Conservation (phyloP, 1,140 invertebrate species). For the Sitobion miscanthi region DNA sequence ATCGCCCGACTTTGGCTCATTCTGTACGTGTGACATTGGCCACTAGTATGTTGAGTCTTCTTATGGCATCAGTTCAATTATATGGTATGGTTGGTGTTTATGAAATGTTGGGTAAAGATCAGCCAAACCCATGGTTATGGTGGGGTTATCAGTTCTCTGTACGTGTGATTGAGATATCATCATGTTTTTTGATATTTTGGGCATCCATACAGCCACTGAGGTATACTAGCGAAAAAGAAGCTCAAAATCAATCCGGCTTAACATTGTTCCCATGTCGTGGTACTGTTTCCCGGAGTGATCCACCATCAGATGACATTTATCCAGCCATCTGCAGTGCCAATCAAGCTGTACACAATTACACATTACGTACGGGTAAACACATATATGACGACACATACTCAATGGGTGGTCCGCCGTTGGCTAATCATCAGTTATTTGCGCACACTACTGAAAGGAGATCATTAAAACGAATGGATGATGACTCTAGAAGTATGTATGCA, state of each 20-base stretch:
- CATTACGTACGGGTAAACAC: conserved; percentile 76
- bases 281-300: conserved; percentile 59
- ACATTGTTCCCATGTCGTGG: conserved; percentile 75
- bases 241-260: conserved; percentile 67
- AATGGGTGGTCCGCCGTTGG: conserved; percentile 66
- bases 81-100: conserved; percentile 80
- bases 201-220: conserved; percentile 69
- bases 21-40: conserved; percentile 86
- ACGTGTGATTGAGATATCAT: conserved; percentile 80
- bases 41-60: conserved; percentile 79
- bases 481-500: conserved; percentile 50
- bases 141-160: conserved; percentile 88
- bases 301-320: conserved; percentile 68
- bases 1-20: conserved; percentile 65
- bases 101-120: conserved; percentile 64
- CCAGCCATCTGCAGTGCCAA: conserved; percentile 85
- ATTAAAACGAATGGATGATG: conserved; percentile 60
- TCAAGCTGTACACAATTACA: conserved; percentile 82
- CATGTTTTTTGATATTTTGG: conserved; percentile 82
- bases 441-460: conserved; percentile 62
- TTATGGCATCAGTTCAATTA: conserved; percentile 81
- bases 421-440: conserved; percentile 58
- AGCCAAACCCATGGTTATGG: conserved; percentile 78
- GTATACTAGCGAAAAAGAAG: conserved; percentile 64
- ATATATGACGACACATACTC: conserved; percentile 74